Evolutionary conservation across 2,797 vertebrate species (phyloP).

Genomic region (Anolis apletophallus): DNA sequence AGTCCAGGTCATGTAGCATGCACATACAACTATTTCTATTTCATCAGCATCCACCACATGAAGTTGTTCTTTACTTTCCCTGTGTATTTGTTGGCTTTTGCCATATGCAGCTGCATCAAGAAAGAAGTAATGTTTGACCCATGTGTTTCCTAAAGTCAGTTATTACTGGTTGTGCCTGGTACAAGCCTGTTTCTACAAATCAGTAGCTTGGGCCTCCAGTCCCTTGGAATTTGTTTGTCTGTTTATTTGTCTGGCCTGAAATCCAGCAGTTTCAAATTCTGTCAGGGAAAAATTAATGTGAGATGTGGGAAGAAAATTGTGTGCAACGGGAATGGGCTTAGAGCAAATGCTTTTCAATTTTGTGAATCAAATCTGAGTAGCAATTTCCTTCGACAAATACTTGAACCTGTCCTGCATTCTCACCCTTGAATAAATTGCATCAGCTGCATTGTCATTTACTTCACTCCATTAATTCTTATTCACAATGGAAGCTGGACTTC

Average conservation of each 20-base stretch:
- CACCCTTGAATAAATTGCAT: conserved; percentile 29
- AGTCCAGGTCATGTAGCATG: neutral
- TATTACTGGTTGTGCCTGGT: too few relatives aligned
- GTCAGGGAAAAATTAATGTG: conserved; percentile 27
- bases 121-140: neutral
- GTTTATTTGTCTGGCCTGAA: neutral
- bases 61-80: neutral
- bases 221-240: neutral
- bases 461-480: neutral
- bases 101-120: neutral
- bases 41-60: neutral
- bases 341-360: conserved; percentile 18
- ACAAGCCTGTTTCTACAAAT: neutral
- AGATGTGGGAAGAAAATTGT: conserved; percentile 19
- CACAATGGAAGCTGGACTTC: neutral
- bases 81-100: neutral
- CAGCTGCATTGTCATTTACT: neutral
- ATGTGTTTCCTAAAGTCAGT: neutral
- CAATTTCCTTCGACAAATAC: conserved; percentile 28
- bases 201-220: neutral
- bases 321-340: conserved; percentile 9
- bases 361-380: conserved; percentile 26
- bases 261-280: neutral
- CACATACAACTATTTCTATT: neutral
- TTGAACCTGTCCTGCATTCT: neutral